Evolutionary conservation across 2,888 invertebrate species (phyloP), one percentile per base, ranked within the genome.

Genomic region (Parnassius orleans): DNA sequence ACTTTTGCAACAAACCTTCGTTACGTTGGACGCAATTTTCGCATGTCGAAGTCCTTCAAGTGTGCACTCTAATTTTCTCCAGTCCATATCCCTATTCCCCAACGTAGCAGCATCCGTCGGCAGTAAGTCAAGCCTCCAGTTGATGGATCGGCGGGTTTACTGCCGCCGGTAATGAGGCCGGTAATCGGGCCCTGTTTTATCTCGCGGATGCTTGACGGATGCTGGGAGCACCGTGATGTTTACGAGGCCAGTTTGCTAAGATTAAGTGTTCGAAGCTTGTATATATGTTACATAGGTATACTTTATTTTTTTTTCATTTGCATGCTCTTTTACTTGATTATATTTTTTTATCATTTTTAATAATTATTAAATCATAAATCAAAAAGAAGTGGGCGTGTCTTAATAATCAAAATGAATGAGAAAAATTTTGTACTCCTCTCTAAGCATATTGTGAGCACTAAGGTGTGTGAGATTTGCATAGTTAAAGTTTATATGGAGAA

Each of bases 71-170:
- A 58, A 62, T 65, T 54, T 48, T 56, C 15, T n/a, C 11, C 47
- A 59, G 59, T 59, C 55, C 58, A 63, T 50, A 14, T 11, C 55
- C 24, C 10, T 5, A 10, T n/a, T 11, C 44, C 55, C 56, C 55
- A 42, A 41, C 43, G 14, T 46, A 48, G 41, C 48, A 46, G 58
- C 58, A 58, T 58, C 24, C 59, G 15, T 68, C 68, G 69, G 64
- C 68, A 68, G 67, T 66, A 73, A 71, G 71, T 69, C 74, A 69
- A 67, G 60, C 71, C 69, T 68, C 67, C 69, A 71, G 73, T 78
- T 80, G 81, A 81, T 78, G 77, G 79, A 81, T 81, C 72, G 77
- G 56, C 70, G 71, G 74, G 72, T 77, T 81, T 78, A 79, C 76
- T 73, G 78, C 76, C 71, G 65, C 48, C 71, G 61, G 75, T 80